These are phyloP conservation scores for Pedicia rivosa DNA, from an alignment of 2,888 invertebrate species.

Conservation along the genomic window DNA sequence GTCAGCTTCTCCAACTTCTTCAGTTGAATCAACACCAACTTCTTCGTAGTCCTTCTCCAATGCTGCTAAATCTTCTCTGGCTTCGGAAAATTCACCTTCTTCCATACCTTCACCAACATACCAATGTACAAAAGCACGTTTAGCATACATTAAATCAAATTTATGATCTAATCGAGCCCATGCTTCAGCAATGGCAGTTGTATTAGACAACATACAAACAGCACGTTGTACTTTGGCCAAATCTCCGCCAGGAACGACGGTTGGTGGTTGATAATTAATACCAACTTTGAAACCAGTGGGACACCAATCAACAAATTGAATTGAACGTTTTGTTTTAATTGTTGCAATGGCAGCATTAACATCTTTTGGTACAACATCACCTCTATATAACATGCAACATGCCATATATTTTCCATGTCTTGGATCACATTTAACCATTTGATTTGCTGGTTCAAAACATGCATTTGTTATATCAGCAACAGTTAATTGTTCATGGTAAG, in stretches of 20 bases:
- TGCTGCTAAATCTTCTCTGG: conserved; percentile 70
- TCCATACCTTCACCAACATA: conserved; percentile 80
- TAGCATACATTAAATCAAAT: conserved; percentile 92
- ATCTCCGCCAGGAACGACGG: conserved; percentile 83
- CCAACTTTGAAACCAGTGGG: conserved; percentile 72
- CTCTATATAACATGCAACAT: conserved; percentile 83
- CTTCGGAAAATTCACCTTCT: conserved; percentile 75
- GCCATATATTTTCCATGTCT: conserved; percentile 87
- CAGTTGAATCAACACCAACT: conserved; percentile 58
- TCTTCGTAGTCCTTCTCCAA: conserved; percentile 68
- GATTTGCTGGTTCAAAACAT: conserved; percentile 89
- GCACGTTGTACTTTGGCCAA: conserved; percentile 86
- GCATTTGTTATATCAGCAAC: conserved; percentile 88
- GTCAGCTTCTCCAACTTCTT: conserved; percentile 52
- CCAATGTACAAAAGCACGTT: conserved; percentile 94
- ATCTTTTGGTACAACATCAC: conserved; percentile 87
- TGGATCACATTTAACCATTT: conserved; percentile 88
- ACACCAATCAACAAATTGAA: conserved; percentile 83
- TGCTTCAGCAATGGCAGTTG: conserved; percentile 90
- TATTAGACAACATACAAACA: conserved; percentile 94
- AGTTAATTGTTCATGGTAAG: conserved; percentile 80
- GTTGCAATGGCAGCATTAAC: conserved; percentile 86
- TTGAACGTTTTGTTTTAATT: conserved; percentile 85
- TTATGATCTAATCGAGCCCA: conserved; percentile 92
- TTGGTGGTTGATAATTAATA: conserved; percentile 80